Conservation (phyloP, 2,888 invertebrate genomes). For the Ptychoptera contaminata region DNA sequence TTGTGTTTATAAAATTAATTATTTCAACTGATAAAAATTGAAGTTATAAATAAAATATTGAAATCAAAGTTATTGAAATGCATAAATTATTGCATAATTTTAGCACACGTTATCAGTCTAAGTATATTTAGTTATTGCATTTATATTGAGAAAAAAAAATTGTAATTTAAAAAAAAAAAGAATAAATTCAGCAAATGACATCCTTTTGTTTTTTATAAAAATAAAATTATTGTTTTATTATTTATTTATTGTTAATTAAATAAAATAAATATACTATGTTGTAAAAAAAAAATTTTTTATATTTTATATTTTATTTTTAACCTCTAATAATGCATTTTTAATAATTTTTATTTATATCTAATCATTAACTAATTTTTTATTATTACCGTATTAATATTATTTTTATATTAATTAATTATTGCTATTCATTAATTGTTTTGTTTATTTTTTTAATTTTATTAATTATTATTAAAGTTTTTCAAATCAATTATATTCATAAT, state of each 20-base stretch:
- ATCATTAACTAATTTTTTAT: constrained; percentile 8
- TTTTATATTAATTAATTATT: constrained; percentile 1
- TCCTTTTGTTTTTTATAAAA: no score
- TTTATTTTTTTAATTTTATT: no score
- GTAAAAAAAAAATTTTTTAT: no score
- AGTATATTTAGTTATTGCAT: no score
- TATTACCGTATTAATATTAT: no score
- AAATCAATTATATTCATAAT: no score
- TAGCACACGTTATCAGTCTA: neutral
- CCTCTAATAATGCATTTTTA: constrained; percentile 3
- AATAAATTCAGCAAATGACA: no score
- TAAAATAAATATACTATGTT: neutral
- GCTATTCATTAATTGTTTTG: neutral
- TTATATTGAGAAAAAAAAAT: neutral
- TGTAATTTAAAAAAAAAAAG: no score
- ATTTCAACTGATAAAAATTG: no score
- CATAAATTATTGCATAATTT: neutral
- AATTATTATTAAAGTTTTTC: no score
- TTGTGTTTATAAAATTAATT: neutral
- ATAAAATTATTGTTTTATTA: no score
- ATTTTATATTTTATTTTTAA: neutral
- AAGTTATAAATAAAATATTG: neutral
- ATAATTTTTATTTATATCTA: constrained; percentile 7
- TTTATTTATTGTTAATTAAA: constrained; percentile 1
- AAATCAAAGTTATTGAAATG: neutral